Evolutionary conservation across 2,888 invertebrate species (phyloP), one percentile per base, ranked within the genome.

Genomic region (Diploptera punctata): DNA sequence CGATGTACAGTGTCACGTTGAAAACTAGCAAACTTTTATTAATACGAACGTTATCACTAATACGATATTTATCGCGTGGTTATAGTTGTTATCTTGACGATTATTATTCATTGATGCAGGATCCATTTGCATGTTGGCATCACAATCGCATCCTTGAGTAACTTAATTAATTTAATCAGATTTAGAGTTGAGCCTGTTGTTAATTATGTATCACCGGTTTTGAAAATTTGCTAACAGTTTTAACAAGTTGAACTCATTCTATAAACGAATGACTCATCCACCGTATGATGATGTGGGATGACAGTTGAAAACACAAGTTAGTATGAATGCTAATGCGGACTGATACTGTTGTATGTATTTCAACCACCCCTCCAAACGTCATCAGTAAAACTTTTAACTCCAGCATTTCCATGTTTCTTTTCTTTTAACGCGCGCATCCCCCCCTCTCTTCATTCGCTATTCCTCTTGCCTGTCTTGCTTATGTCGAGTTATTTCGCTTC

Each of bases 331-430:
- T 57, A 57, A 57, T 57, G 31, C 57, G 57, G 21, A 29, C n/a
- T 57, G 57, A 29, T 57, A 31, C n/a, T 57, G 57, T 57, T 3
- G 57, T 57, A 29, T 57, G 57, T 57, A 57, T 29, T 26, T n/a
- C n/a, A n/a, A n/a, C 57, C 29, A 57, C 24, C 31, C 29, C 57
- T 16, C 4, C 26, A 65, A 44, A 65, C 65, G 44, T 44, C 65
- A 65, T 65, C 65, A 26, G 26, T 65, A 65, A 65, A 65, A 65
- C 24, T 65, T 65, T 65, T 65, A 57, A 57, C 68, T 69, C 38
- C 68, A 43, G 68, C 38, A 69, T 69, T 69, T 60, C 24, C 68
- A 38, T 69, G 68, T 69, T 69, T 43, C 18, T 44, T 65, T 65
- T 65, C 44, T 44, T 65, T 44, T 65, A 44, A 44, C 21, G 16